Conservation (phyloP, 2,888 invertebrate genomes). For the Papilio gigon region DNA sequence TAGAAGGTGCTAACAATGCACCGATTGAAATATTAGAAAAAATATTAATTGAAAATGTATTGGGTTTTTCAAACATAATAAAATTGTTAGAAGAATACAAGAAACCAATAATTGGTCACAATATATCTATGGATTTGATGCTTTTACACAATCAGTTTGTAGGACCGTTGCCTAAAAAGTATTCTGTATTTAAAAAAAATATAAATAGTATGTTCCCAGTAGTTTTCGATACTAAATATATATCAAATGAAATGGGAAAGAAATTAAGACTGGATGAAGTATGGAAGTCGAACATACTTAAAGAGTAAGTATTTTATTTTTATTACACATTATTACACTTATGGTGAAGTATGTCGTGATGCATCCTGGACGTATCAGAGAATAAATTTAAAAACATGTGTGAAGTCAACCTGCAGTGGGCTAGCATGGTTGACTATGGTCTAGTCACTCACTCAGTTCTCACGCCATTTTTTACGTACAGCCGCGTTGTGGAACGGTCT, state of each 20-base stretch:
- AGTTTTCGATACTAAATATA: conserved; percentile 88
- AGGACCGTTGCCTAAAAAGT: conserved; percentile 85
- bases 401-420: too few species aligned
- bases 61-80: conserved; percentile 87
- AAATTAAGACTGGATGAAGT: conserved; percentile 70
- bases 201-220: conserved; percentile 84
- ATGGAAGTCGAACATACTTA: conserved; percentile 80
- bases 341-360: too few species aligned
- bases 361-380: too few species aligned
- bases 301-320: conserved; percentile 63
- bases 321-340: conserved; percentile 21
- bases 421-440: too few species aligned
- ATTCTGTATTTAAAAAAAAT: conserved; percentile 84
- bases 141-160: conserved; percentile 88
- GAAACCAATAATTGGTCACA: conserved; percentile 90
- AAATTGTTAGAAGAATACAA: conserved; percentile 80
- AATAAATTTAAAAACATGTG: too few species aligned
- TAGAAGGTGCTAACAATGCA: conserved; percentile 67
- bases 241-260: conserved; percentile 82
- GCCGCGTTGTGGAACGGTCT: too few species aligned
- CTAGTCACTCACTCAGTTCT: too few species aligned
- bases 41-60: conserved; percentile 74
- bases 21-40: conserved; percentile 74
- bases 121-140: conserved; percentile 86
- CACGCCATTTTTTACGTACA: too few species aligned